Evolutionary conservation across 2,797 vertebrate species (phyloP).

Genomic region (Aldrovandia affinis): DNA sequence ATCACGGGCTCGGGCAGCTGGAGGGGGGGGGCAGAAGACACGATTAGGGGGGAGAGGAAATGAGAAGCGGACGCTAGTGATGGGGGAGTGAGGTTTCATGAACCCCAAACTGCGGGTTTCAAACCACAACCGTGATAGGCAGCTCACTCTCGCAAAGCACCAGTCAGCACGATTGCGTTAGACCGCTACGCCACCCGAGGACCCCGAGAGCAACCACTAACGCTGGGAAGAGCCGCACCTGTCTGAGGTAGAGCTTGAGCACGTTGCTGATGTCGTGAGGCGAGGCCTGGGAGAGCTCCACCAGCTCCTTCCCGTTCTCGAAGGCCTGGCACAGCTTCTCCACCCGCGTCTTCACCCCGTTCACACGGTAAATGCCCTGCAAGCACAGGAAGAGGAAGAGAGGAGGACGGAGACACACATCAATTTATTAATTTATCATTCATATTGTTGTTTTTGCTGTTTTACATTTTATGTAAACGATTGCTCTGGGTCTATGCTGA

Average conservation of each 20-base stretch:
- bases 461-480: not conserved
- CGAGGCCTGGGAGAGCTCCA: conserved; percentile 91
- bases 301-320: conserved; percentile 93
- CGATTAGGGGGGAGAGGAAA: not conserved
- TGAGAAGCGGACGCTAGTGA: not conserved
- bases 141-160: no score
- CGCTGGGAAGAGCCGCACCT: conserved; percentile 69
- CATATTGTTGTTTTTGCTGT: not conserved
- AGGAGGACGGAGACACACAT: no score
- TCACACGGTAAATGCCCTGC: conserved; percentile 96
- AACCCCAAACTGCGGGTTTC: no score
- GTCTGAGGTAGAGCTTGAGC: conserved; percentile 94
- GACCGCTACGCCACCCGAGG: no score
- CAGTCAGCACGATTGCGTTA: no score
- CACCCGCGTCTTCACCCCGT: conserved; percentile 92
- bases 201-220: no score
- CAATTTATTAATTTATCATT: no score
- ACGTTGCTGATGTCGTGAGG: conserved; percentile 97
- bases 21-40: not conserved
- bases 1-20: conserved; percentile 94
- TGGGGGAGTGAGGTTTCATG: no score
- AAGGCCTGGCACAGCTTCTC: conserved; percentile 98
- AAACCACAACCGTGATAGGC: no score
- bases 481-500: not conserved
- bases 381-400: not conserved